Evolutionary conservation across 2,888 invertebrate species (phyloP), one percentile per base, ranked within the genome.

Genomic region (Zelleria hepariella): DNA sequence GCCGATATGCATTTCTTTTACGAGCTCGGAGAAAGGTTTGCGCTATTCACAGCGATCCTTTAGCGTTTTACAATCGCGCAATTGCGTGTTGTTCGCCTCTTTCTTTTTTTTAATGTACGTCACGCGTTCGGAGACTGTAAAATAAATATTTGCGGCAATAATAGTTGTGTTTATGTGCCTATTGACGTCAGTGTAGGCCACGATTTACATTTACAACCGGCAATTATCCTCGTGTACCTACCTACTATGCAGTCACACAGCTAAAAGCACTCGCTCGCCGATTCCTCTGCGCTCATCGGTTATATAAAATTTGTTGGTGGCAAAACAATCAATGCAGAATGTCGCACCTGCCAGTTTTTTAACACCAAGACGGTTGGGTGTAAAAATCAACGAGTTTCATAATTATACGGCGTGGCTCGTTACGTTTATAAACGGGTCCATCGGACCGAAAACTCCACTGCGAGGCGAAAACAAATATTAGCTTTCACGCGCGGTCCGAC

Each of bases 381-480:
- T 67, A 62, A 67, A 75, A 79, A 78, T 76, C 71, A 70, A 67
- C 66, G 70, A 67, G 70, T 73, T 72, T 69, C 75, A 74, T 82
- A 79, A 85, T 83, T 79, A 78, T 74, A 75, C 63, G 69, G 68
- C 72, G 72, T 73, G 73, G 76, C 65, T 80, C 73, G 78, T 78
- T 80, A 77, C 70, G 66, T 48, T 67, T 73, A 75, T 76, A 78
- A 78, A 77, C 70, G 74, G 48, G 66, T 73, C 63, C 65, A 70
- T 67, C 68, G 64, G 65, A 67, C 66, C 69, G 73, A 74, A 73
- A 72, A 72, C 70, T 68, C 65, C 70, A 74, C 75, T 79, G 66
- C 70, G 70, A 75, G 77, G 80, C 78, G 78, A 80, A 84, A 85
- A 82, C 84, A 85, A 86, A 86, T 83, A 86, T 85, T 84, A 78